These are phyloP conservation scores for Neosilurus hyrtlii DNA, from an alignment of 2,797 vertebrate genomes.

Conservation along the genomic window DNA sequence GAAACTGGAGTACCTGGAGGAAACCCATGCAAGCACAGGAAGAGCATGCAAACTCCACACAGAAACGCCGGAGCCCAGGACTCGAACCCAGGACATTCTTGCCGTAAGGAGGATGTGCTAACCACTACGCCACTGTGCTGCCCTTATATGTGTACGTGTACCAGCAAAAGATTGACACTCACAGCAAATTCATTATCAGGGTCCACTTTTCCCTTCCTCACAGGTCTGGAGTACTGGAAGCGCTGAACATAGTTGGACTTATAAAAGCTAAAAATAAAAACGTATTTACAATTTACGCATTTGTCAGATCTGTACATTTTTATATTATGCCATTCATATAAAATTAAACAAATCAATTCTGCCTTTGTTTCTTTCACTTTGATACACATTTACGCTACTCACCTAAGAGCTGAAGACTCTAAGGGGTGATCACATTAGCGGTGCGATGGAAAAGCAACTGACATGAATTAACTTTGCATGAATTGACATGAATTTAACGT, in stretches of 20 bases:
- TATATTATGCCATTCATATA: neutral
- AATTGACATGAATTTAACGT: too few relatives aligned
- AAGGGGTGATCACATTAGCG: too few relatives aligned
- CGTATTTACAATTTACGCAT: neutral
- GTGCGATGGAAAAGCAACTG: too few relatives aligned
- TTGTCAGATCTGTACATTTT: neutral
- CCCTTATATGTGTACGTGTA: neutral
- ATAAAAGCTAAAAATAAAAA: slow-evolving; percentile 82
- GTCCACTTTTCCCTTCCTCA: slow-evolving; percentile 88
- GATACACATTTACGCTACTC: neutral
- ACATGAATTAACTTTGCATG: too few relatives aligned
- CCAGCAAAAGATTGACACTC: slow-evolving; percentile 63
- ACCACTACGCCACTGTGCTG: too few relatives aligned
- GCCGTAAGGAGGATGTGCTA: too few relatives aligned
- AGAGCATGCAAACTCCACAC: too few relatives aligned
- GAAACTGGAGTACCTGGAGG: too few relatives aligned
- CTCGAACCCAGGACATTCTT: too few relatives aligned
- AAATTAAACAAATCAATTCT: neutral
- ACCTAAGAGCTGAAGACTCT: neutral
- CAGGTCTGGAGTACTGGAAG: slow-evolving; percentile 94
- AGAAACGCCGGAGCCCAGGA: too few relatives aligned
- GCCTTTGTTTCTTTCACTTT: neutral
- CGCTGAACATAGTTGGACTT: slow-evolving; percentile 95
- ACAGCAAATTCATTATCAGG: slow-evolving; percentile 97
- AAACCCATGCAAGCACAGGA: too few relatives aligned